Base-by-base conservation (phyloP, 2,113 vertebrate species). In the Elephas maximus region DNA sequence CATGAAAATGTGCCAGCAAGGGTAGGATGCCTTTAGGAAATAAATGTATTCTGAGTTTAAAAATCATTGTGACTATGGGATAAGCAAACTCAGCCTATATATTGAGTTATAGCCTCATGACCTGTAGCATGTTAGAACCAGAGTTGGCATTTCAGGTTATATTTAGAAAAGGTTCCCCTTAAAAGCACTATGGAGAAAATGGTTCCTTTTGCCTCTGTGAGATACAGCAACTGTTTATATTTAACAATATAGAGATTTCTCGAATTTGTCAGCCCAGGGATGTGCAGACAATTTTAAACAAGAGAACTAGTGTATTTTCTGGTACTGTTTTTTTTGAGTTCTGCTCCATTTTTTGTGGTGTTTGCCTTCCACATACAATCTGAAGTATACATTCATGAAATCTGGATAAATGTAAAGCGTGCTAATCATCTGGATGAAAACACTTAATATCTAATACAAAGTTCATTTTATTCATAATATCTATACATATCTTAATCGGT, bases 111-210 rank as follows among this genome's bases (percentile, higher is more conserved):
- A 85, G 8, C 60, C 33, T 79, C 21, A 88, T 76, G 53, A 74
- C 63, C 53, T 88, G 18, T 82, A 71, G 33, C 60, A 78, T 83
- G 63, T 80, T 88, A 41, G 65, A 81, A 62, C 26, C 26, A 86
- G 48, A 92, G 37, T 60, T 89, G 67, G 67, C 41, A 92, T 86
- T 96, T 94, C 67, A 81, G 6, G 51, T 71, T 88, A 57, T 88
- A 37, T 24, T 57, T 89, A 90, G 79, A 91, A 94, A 95, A 94
- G 80, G 21, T 80, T 45, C 62, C 73, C 23, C 41, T 92, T 92
- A 84, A 94, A 93, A 67, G 14, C 11, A 33, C 15, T 44, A 8
- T 89, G 9, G 17, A 48, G 26, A 51, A 93, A 67, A 65, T 26
- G 80, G 37, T 91, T 93, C 26, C 87, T 88, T 93, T 88, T 88